Base-by-base conservation (phyloP, 2,888 invertebrate species). In the Sipunculus nudus region DNA sequence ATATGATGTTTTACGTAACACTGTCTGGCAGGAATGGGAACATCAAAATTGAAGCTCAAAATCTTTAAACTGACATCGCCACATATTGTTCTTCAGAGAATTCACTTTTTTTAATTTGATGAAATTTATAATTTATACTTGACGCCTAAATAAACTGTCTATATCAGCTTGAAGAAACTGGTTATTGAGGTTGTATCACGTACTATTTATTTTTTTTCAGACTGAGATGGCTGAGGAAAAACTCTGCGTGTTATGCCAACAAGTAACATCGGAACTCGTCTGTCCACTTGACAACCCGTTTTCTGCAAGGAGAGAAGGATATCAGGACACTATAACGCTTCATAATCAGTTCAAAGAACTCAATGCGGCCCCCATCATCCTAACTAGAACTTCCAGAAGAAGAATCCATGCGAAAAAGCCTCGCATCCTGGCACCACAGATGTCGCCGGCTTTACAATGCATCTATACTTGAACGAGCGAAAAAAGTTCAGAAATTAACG, bases 381-480 rank as follows among this genome's bases (percentile, higher is more conserved):
- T n/a, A n/a, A n/a, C n/a, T n/a, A 47, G 47, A 47, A 47, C 47
- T 47, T 8, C 47, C 47, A 26, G 28, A 47, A 25, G 47, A 21
- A 26, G 47, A 47, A 47, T 25, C 47, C 23, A 25, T 47, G 21
- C 47, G 26, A 10, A 21, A 21, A 28, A 53, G 23, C 50, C 53
- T 48, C 10, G 53, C 53, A 50, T 53, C 53, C 45, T 53, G 53
- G 53, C 48, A 53, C 23, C 50, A 53, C 19, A 21, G 21, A 25
- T 49, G 53, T 49, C 53, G 53, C 23, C 53, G 23, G 48, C 26
- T 53, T 19, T 55, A 55, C 50, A 55, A 25, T 19, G 29, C 25
- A 55, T 54, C 48, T 55, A 53, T 53, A 55, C 55, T 55, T 26
- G 53, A 54, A 10, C 53, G 32, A n/a, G 55, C 50, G 32, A 52